These are phyloP conservation scores for Drosophila obscura DNA, from an alignment of 1,140 invertebrate genomes.

Conservation along the genomic window DNA sequence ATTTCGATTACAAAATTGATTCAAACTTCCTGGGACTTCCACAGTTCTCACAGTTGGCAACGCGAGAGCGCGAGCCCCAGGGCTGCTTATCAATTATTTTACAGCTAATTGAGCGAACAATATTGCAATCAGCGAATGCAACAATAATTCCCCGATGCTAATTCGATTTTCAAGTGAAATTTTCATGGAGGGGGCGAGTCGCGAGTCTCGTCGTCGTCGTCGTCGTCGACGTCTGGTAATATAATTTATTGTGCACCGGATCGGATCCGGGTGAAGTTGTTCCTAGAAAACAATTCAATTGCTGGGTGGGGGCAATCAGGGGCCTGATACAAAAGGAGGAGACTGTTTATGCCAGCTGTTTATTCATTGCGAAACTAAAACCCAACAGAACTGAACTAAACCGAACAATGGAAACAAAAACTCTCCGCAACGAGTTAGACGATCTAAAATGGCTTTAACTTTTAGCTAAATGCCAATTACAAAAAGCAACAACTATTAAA, in stretches of 20 bases:
- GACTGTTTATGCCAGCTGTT: conserved; percentile 10
- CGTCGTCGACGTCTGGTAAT: conserved; percentile 25
- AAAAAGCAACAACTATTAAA: conserved; percentile 27
- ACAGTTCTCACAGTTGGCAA: too few species aligned
- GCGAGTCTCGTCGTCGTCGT: too few species aligned
- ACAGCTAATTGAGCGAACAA: conserved; percentile 58
- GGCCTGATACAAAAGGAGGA: too few species aligned
- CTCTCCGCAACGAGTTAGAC: neutral
- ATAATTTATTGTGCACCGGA: conserved; percentile 40
- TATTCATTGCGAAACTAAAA: conserved; percentile 25
- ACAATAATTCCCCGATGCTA: conserved; percentile 32
- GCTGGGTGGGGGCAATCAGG: neutral
- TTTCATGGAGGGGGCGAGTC: conserved; percentile 26
- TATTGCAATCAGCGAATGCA: conserved; percentile 48
- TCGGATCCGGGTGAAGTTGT: conserved; percentile 38
- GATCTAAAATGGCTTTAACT: conserved; percentile 30
- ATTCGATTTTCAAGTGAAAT: conserved; percentile 45
- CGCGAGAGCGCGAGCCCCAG: neutral
- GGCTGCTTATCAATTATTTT: conserved; percentile 52
- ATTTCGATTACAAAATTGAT: conserved; percentile 32
- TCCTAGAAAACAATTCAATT: conserved; percentile 44
- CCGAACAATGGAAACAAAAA: conserved; percentile 26
- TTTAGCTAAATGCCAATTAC: conserved; percentile 27
- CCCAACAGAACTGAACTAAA: neutral
- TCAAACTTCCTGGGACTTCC: conserved; percentile 17